phyloP scores from a whole-genome alignment of 2,888 invertebrate species.

The Himalopsyche anomala region DNA sequence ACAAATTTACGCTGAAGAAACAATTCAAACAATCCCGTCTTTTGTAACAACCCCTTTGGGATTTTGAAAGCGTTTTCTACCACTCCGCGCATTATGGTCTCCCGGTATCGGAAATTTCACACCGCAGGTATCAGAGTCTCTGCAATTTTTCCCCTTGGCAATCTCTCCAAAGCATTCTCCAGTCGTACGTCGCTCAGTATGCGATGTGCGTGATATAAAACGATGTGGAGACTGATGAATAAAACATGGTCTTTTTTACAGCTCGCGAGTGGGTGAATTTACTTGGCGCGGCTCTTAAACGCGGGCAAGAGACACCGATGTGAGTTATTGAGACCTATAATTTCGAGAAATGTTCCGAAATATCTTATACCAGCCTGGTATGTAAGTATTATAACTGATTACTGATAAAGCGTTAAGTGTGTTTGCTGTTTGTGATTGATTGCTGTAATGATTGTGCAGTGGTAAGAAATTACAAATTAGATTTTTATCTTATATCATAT shows the following conservation, averaged over 20 bases:
- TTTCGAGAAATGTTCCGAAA: conserved; percentile 47
- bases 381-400: conserved; percentile 23
- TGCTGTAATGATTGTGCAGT: background rate
- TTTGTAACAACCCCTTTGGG: background rate
- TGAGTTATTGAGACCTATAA: conserved; percentile 54
- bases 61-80: background rate
- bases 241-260: conserved; percentile 59
- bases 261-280: conserved; percentile 49
- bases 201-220: conserved; percentile 54
- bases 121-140: background rate
- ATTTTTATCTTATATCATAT: too few relatives aligned
- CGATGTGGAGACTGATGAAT: conserved; percentile 56
- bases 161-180: conserved; percentile 28
- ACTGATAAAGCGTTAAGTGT: background rate
- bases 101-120: conserved; percentile 11
- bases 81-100: background rate
- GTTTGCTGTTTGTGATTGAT: background rate
- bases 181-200: conserved; percentile 26
- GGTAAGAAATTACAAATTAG: too few relatives aligned
- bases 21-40: conserved; percentile 33
- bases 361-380: conserved; percentile 47
- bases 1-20: conserved; percentile 42
- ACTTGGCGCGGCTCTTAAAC: conserved; percentile 46
- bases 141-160: conserved; percentile 39
- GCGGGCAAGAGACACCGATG: conserved; percentile 46